These are phyloP conservation scores for Eubasilissa regina DNA, from an alignment of 1,140 invertebrate genomes.

Conservation along the genomic window DNA sequence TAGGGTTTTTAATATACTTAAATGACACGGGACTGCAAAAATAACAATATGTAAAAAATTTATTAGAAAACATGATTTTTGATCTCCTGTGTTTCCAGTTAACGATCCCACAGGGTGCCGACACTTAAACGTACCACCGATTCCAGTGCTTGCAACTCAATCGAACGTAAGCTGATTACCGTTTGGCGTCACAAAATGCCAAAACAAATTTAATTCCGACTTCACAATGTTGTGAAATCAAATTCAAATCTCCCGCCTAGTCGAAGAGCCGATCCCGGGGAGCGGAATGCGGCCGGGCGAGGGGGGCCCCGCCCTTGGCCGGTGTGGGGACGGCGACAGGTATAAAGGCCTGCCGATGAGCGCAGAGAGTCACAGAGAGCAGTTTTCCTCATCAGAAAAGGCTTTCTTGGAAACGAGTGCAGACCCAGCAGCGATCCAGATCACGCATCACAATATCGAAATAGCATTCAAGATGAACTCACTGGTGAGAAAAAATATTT, in stretches of 20 bases:
- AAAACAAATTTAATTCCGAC: no score
- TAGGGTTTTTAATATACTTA: no score
- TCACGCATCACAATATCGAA: background rate
- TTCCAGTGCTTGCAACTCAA: no score
- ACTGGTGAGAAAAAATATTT: constrained; percentile 1
- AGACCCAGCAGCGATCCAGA: constrained; percentile 11
- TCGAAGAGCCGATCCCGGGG: background rate
- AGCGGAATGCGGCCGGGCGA: background rate
- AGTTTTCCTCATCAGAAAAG: constrained; percentile 46
- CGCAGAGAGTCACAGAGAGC: constrained; percentile 23
- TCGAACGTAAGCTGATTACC: no score
- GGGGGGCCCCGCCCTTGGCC: constrained; percentile 10
- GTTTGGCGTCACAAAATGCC: no score
- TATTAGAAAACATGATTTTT: no score
- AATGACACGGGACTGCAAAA: no score
- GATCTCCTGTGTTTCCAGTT: no score
- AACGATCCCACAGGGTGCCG: no score
- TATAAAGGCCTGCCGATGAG: constrained; percentile 12
- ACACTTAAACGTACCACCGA: no score
- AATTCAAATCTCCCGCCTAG: background rate
- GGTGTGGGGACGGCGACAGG: background rate
- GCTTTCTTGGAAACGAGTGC: constrained; percentile 41
- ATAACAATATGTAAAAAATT: no score
- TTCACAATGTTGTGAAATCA: no score
- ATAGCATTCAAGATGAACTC: constrained; percentile 12